Evolutionary conservation across 2,797 vertebrate genomes (phyloP).

Genomic region (Anguilla pacifica): DNA sequence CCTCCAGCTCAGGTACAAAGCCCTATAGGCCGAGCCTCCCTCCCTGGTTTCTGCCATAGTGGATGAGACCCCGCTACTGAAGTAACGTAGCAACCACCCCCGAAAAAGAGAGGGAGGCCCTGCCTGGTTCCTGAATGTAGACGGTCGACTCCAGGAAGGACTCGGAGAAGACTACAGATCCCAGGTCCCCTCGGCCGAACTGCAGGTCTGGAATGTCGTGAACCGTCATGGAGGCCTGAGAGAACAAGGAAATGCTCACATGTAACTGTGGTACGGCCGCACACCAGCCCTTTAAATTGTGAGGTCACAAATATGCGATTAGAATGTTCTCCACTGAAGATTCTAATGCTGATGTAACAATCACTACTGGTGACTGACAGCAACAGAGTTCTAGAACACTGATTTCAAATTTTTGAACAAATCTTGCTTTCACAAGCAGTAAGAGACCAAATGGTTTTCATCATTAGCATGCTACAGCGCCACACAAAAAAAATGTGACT

Average conservation of each 20-base stretch:
- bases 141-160: constrained; percentile 92
- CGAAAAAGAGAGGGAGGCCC: background rate
- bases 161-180: constrained; percentile 93
- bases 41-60: too few relatives aligned
- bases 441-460: background rate
- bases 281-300: background rate
- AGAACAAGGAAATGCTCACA: constrained; percentile 24
- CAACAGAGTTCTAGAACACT: too few relatives aligned
- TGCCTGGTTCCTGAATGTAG: constrained; percentile 88
- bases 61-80: too few relatives aligned
- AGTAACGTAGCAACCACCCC: background rate
- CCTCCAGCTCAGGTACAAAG: background rate
- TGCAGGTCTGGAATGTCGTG: constrained; percentile 88
- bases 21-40: too few relatives aligned
- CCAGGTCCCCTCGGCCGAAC: constrained; percentile 72
- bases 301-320: too few relatives aligned
- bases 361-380: too few relatives aligned
- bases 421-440: too few relatives aligned
- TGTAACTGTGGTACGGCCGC: background rate
- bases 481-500: constrained; percentile 52
- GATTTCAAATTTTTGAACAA: too few relatives aligned
- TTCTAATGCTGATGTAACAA: too few relatives aligned
- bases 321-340: too few relatives aligned
- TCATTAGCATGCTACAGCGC: background rate
- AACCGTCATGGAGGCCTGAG: constrained; percentile 84